Percentiles rank a stretch among this genome's conserved stretches.
Conservation (phyloP, 2,113 vertebrate genomes). For the Psophia crepitans region DNA sequence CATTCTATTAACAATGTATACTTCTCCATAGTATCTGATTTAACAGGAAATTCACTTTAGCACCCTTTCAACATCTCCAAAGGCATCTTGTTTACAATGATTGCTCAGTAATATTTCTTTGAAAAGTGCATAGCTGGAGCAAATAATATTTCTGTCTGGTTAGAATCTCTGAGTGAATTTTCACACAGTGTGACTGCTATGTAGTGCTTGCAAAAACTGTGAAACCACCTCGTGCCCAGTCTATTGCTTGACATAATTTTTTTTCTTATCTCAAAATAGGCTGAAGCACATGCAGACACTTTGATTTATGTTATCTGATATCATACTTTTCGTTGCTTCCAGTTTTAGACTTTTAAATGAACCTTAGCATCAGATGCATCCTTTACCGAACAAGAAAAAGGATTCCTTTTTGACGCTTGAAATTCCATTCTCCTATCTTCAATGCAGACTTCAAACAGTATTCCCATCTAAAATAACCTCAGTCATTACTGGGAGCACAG, state of each 20-base stretch:
- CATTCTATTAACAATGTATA: background rate
- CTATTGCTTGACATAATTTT: background rate
- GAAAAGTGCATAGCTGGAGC: background rate
- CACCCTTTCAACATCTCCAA: background rate
- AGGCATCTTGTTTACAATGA: background rate
- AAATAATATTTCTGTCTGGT: background rate
- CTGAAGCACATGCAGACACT: background rate
- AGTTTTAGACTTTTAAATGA: background rate
- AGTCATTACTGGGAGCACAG: background rate
- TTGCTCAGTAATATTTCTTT: background rate
- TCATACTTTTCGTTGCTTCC: background rate
- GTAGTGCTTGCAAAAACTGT: background rate
- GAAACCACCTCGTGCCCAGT: rapidly evolving
- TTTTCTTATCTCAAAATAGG: background rate
- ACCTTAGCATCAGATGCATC: background rate
- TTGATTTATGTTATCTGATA: background rate
- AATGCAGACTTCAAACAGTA: background rate
- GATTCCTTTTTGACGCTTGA: background rate
- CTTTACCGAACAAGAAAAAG: background rate
- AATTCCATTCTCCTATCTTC: background rate
- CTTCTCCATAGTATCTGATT: background rate
- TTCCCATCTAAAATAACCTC: background rate
- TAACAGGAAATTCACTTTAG: background rate
- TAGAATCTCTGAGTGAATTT: background rate
- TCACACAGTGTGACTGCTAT: background rate